Evolutionary conservation across 2,113 vertebrate genomes (phyloP).

Genomic region (Ptilonorhynchus violaceus): DNA sequence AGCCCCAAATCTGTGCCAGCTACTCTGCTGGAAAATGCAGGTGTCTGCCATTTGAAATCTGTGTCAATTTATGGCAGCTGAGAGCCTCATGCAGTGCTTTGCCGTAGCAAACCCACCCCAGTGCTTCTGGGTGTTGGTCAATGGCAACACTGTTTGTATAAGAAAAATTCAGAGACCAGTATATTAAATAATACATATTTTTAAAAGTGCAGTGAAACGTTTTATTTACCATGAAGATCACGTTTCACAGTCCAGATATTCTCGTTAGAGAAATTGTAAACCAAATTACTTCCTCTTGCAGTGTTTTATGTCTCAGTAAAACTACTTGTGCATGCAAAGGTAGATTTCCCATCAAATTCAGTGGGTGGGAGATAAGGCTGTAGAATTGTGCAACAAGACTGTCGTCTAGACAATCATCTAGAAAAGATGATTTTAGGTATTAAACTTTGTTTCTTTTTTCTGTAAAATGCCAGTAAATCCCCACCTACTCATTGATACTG

Average conservation of each 20-base stretch:
- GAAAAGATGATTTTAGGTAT: background rate
- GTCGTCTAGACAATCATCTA: background rate
- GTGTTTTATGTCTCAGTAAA: background rate
- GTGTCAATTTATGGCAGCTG: background rate
- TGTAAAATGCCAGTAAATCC: background rate
- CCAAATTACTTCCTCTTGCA: slow-evolving; percentile 11
- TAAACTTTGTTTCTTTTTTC: background rate
- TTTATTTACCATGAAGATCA: background rate
- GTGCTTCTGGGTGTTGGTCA: background rate
- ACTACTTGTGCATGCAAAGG: background rate
- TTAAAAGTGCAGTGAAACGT: background rate
- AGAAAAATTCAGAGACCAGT: background rate
- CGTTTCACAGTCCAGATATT: background rate
- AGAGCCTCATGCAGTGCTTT: background rate
- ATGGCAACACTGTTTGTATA: background rate
- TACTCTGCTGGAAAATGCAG: background rate
- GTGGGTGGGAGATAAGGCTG: background rate
- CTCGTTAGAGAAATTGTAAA: background rate
- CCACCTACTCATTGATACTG: background rate
- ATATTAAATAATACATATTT: background rate
- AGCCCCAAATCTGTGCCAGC: background rate
- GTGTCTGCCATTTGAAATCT: slow-evolving; percentile 12
- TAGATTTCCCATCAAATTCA: background rate
- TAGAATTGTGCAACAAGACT: background rate
- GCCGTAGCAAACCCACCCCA: background rate